A percentile compares a stretch with the other conserved stretches of the same genome.
Evolutionary conservation across 2,797 vertebrate species (phyloP).

Genomic region (Sebastes jordani): DNA sequence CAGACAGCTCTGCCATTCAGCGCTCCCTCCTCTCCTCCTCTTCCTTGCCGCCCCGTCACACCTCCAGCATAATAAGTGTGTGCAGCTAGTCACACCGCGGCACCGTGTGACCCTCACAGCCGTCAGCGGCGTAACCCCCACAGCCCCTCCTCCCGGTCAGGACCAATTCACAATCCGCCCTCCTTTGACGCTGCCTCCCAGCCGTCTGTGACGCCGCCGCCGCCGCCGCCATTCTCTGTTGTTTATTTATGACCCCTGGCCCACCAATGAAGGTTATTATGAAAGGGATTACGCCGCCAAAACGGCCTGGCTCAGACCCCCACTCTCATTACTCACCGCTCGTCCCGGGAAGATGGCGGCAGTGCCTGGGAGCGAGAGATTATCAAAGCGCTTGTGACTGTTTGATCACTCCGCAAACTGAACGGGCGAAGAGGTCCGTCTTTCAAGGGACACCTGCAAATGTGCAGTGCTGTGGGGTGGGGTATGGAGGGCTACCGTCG

Average conservation of each 20-base stretch:
- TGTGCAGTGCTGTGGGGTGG: slow-evolving; percentile 32
- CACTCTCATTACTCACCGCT: slow-evolving; percentile 51
- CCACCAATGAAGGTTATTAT: slow-evolving; percentile 62
- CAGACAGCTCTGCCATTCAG: slow-evolving; percentile 52
- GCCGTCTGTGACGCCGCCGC: neutral
- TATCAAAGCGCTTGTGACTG: slow-evolving; percentile 14
- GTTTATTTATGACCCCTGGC: slow-evolving; percentile 65
- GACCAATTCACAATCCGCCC: slow-evolving; percentile 56
- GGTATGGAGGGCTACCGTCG: neutral
- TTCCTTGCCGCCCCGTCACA: slow-evolving; percentile 35
- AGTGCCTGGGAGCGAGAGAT: slow-evolving; percentile 16
- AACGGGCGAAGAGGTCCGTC: slow-evolving; percentile 18
- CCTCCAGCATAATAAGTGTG: slow-evolving; percentile 63
- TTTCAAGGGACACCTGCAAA: slow-evolving; percentile 57
- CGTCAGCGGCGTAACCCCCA: slow-evolving; percentile 36
- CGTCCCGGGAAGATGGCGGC: slow-evolving; percentile 36
- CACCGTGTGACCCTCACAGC: slow-evolving; percentile 36
- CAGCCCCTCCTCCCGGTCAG: neutral
- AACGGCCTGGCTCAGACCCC: slow-evolving; percentile 51
- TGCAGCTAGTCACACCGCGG: slow-evolving; percentile 21
- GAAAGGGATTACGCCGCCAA: slow-evolving; percentile 56
- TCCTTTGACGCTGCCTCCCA: slow-evolving; percentile 4
- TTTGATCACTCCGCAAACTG: slow-evolving; percentile 26
- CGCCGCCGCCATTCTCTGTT: slow-evolving; percentile 8
- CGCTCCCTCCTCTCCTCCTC: neutral